These are phyloP conservation scores for Drosophila athabasca DNA, from an alignment of 1,140 invertebrate genomes.

Conservation along the genomic window DNA sequence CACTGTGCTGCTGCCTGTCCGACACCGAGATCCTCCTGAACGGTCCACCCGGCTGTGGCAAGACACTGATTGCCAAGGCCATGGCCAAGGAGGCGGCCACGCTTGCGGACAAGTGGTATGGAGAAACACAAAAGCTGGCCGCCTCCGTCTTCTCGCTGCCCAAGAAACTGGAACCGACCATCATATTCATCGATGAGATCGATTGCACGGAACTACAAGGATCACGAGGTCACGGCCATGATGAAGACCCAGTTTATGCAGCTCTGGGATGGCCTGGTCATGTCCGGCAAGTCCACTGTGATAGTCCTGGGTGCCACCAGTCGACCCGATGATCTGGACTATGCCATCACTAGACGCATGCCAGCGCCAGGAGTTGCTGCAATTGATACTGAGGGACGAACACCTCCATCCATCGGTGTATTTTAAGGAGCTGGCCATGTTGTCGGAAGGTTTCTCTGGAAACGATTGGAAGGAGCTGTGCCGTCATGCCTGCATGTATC, in stretches of 20 bases:
- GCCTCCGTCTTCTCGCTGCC: slow-evolving; percentile 97
- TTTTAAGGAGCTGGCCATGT: slow-evolving; percentile 86
- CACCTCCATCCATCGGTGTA: slow-evolving; percentile 89
- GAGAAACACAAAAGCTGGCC: slow-evolving; percentile 98
- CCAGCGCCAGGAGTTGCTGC: slow-evolving; percentile 91
- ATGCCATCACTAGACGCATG: slow-evolving; percentile 97
- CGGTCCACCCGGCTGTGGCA: slow-evolving; percentile 96
- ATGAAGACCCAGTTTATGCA: slow-evolving; percentile 98
- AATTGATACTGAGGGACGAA: slow-evolving; percentile 91
- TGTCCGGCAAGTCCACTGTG: slow-evolving; percentile 89
- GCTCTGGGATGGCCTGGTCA: slow-evolving; percentile 93
- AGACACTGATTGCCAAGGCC: slow-evolving; percentile 98
- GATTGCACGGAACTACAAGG: slow-evolving; percentile 94
- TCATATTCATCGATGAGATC: slow-evolving; percentile 98
- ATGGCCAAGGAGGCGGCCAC: slow-evolving; percentile 96
- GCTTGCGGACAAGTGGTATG: slow-evolving; percentile 99
- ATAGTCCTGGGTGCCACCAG: slow-evolving; percentile 90
- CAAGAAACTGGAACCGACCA: slow-evolving; percentile 95
- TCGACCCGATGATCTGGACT: slow-evolving; percentile 96
- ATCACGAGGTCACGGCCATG: slow-evolving; percentile 99
- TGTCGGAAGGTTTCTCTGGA: slow-evolving; percentile 94
- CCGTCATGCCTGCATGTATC: slow-evolving; percentile 93
- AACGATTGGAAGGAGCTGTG: slow-evolving; percentile 96
- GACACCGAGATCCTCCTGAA: slow-evolving; percentile 92
- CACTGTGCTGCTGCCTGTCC: slow-evolving; percentile 96